Evolutionary conservation across 2,888 invertebrate genomes (phyloP), one percentile per base, ranked within the genome.

Genomic region (Bugula neritina): DNA sequence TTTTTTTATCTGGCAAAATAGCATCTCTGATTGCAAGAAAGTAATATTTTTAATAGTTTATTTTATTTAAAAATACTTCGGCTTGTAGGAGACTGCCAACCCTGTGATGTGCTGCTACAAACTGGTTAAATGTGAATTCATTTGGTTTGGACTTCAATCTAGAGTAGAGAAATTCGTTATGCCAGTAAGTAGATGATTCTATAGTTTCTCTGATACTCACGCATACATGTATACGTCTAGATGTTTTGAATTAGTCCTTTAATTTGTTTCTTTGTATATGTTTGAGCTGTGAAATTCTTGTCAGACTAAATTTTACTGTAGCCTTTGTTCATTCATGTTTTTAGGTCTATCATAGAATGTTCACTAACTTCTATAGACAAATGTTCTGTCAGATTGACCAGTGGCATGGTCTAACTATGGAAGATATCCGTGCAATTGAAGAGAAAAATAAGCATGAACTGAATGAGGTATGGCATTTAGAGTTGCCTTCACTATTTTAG

Each of bases 31-130:
- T n/a, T n/a, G n/a, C n/a, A n/a, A n/a, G n/a, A n/a, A n/a, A n/a
- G n/a, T n/a, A n/a, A n/a, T n/a, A n/a, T n/a, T n/a, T n/a, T n/a
- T n/a, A n/a, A n/a, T n/a, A n/a, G n/a, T n/a, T n/a, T n/a, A n/a
- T n/a, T n/a, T n/a, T n/a, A n/a, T n/a, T n/a, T n/a, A n/a, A n/a
- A n/a, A n/a, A n/a, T n/a, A n/a, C n/a, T n/a, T n/a, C n/a, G n/a
- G n/a, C 63, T 76, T 74, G 29, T 74, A 80, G 79, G 73, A 77
- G 13, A 75, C 71, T 1, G 76, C 74, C 69, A 86, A 90, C 72
- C 95, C 94, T 25, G 91, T 96, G 74, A 99, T 98, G 98, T 96
- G 95, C 71, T 94, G 94, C 84, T 99, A 98, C 86, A 99, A 98
- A 86, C 88, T 98, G 78, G 97, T 98, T 79, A 94, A 94, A 54